phyloP scores from a whole-genome alignment of 1,140 invertebrate species.

The Lepidotrigona ventralis region DNA sequence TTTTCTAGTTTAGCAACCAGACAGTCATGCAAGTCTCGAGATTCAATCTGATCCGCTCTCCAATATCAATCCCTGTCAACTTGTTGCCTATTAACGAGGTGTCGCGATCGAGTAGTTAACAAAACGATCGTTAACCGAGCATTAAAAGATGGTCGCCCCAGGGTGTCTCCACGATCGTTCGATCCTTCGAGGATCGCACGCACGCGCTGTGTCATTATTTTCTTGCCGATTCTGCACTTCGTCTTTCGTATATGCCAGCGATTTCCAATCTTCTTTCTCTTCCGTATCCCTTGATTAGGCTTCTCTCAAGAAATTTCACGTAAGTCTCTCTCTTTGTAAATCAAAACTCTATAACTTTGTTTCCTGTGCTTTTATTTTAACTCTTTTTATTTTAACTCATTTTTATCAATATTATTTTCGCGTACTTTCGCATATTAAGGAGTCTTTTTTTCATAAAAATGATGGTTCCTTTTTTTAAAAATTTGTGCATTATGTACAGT shows the following conservation, averaged over 20 bases:
- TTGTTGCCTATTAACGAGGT: slow-evolving; percentile 8
- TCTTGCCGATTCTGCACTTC: neutral
- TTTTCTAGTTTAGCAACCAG: neutral
- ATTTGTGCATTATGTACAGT: too few relatives aligned
- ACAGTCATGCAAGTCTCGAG: neutral
- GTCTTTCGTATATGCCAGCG: neutral
- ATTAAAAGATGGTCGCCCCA: slow-evolving; percentile 2
- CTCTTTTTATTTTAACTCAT: too few relatives aligned
- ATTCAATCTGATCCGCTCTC: neutral
- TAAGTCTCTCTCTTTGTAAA: too few relatives aligned
- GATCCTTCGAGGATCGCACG: neutral
- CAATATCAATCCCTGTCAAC: neutral
- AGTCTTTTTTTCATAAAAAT: too few relatives aligned
- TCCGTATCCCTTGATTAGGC: too few relatives aligned
- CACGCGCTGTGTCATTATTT: slow-evolving; percentile 21
- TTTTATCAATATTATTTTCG: too few relatives aligned
- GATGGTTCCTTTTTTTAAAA: too few relatives aligned
- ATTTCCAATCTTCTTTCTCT: too few relatives aligned
- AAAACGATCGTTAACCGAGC: slow-evolving; percentile 19
- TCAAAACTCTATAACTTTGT: too few relatives aligned
- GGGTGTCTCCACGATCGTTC: neutral
- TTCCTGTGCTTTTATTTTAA: too few relatives aligned
- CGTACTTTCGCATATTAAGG: too few relatives aligned
- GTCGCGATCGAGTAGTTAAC: slow-evolving; percentile 2
- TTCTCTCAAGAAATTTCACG: too few relatives aligned